Conservation (phyloP, 2,888 invertebrate genomes). For the Morpho deidamia region DNA sequence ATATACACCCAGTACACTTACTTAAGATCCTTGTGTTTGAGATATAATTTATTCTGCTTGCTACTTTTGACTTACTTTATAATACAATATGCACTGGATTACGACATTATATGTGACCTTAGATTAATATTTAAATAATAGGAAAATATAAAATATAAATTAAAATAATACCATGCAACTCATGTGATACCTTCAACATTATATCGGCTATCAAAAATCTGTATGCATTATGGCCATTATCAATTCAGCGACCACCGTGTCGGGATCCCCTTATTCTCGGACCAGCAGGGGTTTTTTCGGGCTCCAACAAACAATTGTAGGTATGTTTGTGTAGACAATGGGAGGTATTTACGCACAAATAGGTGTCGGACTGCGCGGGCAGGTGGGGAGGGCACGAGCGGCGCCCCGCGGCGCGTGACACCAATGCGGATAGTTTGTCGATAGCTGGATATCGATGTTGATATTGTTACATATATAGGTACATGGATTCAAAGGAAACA, state of each 20-base stretch:
- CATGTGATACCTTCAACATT: background rate
- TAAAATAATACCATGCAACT: no score
- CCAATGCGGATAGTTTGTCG: constrained; percentile 32
- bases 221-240: constrained; percentile 12
- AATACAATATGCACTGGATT: no score
- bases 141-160: no score
- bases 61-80: no score
- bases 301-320: constrained; percentile 24
- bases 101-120: no score
- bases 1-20: no score
- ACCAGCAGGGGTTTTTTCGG: constrained; percentile 27
- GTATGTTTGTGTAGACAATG: constrained; percentile 31
- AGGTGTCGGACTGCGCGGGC: constrained; percentile 26
- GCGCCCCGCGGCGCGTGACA: constrained; percentile 37
- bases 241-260: constrained; percentile 30
- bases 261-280: constrained; percentile 25
- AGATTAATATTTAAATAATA: no score
- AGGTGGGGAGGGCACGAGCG: constrained; percentile 33
- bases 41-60: no score
- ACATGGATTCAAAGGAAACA: no score
- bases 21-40: no score
- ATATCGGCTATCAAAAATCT: constrained; percentile 4
- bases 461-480: no score
- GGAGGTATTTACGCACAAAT: constrained; percentile 31
- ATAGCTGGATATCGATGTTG: constrained; percentile 28